Base-by-base conservation (phyloP, 2,888 invertebrate species). In the Agrotis segetum region DNA sequence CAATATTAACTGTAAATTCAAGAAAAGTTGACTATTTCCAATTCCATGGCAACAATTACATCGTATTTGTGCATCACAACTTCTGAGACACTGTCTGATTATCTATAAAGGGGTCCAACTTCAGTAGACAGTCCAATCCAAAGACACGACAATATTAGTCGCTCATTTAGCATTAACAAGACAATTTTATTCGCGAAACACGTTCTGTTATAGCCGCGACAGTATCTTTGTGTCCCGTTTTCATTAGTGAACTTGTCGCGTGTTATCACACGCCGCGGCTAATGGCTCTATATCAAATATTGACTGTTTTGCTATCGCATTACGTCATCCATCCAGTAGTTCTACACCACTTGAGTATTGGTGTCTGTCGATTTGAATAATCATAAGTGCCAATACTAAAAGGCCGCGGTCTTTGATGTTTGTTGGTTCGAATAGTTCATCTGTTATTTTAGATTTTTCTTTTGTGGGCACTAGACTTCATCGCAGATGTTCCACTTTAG, bases 251-350 rank as follows among this genome's bases (percentile, higher is more conserved):
- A 94, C 93, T 93, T 92, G 93, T 88, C 87, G 85, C 84, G 81
- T 89, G 90, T 94, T 94, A 95, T 94, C 94, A 89, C 90, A 84
- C 84, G 81, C 86, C 81, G 88, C 85, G 85, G 90, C 92, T 94
- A 94, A 94, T 94, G 93, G 93, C 87, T 89, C 86, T 88, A 88
- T 92, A 95, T 95, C 94, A 95, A 95, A 95, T 95, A 95, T 94
- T 95, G 92, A 95, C 94, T 92, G 93, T 91, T 92, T 89, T 87
- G 89, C 90, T 95, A 94, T 94, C 94, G 90, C 81, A 83, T 94
- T 93, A 94, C 95, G 95, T 94, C 95, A 95, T 87, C 82, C 94
- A 95, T 86, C 83, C 90, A 88, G 88, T 87, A 90, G 90, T 88
- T 85, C 80, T 87, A 84, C 79, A 72, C 64, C 85, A 88, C 82